Evolutionary conservation across 2,113 vertebrate genomes (phyloP).

Genomic region (Microcebus jonahi): DNA sequence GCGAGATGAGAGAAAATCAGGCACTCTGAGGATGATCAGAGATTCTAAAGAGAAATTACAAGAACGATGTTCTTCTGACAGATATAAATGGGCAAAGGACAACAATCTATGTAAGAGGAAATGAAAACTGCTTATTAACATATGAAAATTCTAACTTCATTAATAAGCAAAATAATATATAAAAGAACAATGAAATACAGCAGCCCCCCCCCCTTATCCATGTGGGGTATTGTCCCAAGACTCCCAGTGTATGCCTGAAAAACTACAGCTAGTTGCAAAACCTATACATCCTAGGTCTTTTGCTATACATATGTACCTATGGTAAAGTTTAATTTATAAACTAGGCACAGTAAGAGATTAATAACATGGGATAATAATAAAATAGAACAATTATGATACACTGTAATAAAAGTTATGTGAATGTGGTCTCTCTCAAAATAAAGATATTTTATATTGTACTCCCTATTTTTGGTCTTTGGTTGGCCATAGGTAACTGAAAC

Average conservation of each 20-base stretch:
- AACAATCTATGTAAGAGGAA: neutral
- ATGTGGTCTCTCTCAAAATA: neutral
- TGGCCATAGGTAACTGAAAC: neutral
- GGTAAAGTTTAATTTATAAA: neutral
- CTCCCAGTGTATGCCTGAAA: neutral
- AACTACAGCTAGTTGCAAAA: neutral
- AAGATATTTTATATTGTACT: neutral
- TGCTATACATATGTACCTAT: neutral
- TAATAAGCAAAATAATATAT: neutral
- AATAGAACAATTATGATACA: neutral
- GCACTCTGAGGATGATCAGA: neutral
- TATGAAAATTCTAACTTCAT: neutral
- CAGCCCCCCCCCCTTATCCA: neutral
- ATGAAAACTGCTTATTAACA: neutral
- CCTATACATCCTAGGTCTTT: neutral
- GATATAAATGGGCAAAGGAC: neutral
- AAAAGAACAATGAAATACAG: neutral
- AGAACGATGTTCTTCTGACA: neutral
- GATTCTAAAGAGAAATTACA: neutral
- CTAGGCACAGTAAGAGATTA: neutral
- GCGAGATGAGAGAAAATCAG: neutral
- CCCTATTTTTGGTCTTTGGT: neutral
- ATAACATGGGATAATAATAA: neutral
- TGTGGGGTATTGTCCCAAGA: neutral
- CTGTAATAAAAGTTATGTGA: neutral